Percentiles rank a stretch among this genome's conserved stretches.
Conservation (phyloP, 2,888 invertebrate genomes). For the Saturnia pavonia region DNA sequence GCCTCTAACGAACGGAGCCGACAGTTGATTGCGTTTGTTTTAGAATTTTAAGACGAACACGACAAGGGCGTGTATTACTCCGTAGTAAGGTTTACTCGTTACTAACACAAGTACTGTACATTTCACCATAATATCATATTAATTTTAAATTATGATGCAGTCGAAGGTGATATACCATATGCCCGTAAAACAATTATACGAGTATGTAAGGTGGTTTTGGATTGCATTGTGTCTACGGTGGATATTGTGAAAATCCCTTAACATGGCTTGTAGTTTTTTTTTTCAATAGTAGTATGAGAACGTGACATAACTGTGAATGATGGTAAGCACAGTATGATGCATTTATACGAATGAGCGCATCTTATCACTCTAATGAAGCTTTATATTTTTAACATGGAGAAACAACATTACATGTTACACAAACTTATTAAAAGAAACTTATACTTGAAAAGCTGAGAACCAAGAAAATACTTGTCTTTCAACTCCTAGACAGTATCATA, state of each 20-base stretch:
- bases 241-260: too few species aligned
- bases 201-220: too few species aligned
- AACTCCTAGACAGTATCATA: conserved; percentile 6
- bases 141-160: neutral
- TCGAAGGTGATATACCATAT: neutral
- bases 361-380: neutral
- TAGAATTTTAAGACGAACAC: conserved; percentile 56
- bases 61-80: conserved; percentile 22
- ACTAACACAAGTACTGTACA: neutral
- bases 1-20: conserved; percentile 28
- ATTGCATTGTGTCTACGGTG: too few species aligned
- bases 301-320: too few species aligned
- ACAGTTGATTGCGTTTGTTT: conserved; percentile 59
- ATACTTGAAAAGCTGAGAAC: conserved; percentile 5
- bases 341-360: too few species aligned
- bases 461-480: conserved; percentile 12
- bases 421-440: neutral
- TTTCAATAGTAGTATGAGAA: too few species aligned
- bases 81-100: neutral
- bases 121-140: neutral
- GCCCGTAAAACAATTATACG: neutral
- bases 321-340: too few species aligned
- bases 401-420: neutral
- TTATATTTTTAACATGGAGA: neutral
- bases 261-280: too few species aligned